Evolutionary conservation across 1,140 invertebrate genomes (phyloP).

Genomic region (Hydropsyche tenuis): DNA sequence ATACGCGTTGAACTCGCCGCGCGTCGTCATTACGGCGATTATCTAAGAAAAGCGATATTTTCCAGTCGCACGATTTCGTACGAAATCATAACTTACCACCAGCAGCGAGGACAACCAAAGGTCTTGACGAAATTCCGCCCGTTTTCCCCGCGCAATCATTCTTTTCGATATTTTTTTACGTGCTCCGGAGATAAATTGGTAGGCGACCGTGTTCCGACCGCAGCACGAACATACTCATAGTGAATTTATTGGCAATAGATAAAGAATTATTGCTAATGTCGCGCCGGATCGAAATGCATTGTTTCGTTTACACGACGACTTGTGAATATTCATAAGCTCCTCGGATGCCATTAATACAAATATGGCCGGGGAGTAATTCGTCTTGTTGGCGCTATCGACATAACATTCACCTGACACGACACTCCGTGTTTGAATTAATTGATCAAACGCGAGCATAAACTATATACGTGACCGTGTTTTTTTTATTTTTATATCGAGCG

Average conservation of each 20-base stretch:
- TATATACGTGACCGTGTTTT: neutral
- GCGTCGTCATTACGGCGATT: no score
- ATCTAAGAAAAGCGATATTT: no score
- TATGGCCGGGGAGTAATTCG: constrained; percentile 8
- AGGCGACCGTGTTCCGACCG: constrained; percentile 13
- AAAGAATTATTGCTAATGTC: constrained; percentile 24
- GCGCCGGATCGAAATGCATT: constrained; percentile 16
- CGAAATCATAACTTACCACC: constrained; percentile 28
- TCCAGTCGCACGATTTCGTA: neutral
- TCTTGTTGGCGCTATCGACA: constrained; percentile 24
- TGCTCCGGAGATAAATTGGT: constrained; percentile 13
- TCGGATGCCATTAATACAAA: constrained; percentile 16
- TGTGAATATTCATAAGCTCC: constrained; percentile 11
- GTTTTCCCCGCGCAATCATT: no score
- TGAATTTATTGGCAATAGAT: constrained; percentile 28
- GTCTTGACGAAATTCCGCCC: neutral
- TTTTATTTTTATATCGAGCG: no score
- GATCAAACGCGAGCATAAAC: neutral
- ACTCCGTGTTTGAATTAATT: constrained; percentile 16
- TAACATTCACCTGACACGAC: constrained; percentile 26
- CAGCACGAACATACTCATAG: constrained; percentile 25
- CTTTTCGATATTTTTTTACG: neutral
- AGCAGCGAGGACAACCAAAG: constrained; percentile 17
- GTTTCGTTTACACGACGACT: neutral
- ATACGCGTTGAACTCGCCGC: no score